Evolutionary conservation across 2,888 invertebrate genomes (phyloP), one percentile per base, ranked within the genome.

Genomic region (Volucella bombylans): DNA sequence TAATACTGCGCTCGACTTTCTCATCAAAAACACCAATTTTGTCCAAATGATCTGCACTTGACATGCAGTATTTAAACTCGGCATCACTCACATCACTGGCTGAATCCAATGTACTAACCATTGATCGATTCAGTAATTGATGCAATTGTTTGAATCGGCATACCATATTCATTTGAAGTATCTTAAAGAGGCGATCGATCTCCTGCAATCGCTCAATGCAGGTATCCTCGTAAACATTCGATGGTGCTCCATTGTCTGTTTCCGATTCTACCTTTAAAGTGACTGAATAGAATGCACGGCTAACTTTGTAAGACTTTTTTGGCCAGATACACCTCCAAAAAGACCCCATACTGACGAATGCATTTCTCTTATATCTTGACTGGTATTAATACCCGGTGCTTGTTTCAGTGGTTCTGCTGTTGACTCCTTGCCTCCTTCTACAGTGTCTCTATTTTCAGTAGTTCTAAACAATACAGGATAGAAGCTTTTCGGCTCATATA

Each of bases 271-370:
- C 86, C 73, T 89, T 88, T 11, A 90, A 89, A 67, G 89, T 89
- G 6, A 90, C 87, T 11, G 87, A 78, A 50, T 89, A 89, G 31
- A 88, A 89, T 87, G 6, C 89, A 79, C 77, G 90, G 55, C 76
- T 86, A 9, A 67, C 71, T 87, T 67, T 87, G 86, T 39, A 89
- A 69, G 10, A 89, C 62, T 67, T 88, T 86, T 14, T 82, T 57
- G 3, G 88, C 86, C 23, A 89, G 45, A 59, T 90, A 92, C 1
- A 92, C 89, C 81, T 92, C 91, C 68, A 93, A 94, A 88, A 94
- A 93, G 39, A 91, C 90, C 89, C 94, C 93, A 79, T 94, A 94
- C 82, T 93, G 93, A 59, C 93, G 91, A 43, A 94, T 91, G 88
- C 94, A 94, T 87, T 94, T 93, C 87, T 94, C 94, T 39, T 3